phyloP scores from a whole-genome alignment of 2,113 vertebrate genomes.

The Dasyprocta punctata region DNA sequence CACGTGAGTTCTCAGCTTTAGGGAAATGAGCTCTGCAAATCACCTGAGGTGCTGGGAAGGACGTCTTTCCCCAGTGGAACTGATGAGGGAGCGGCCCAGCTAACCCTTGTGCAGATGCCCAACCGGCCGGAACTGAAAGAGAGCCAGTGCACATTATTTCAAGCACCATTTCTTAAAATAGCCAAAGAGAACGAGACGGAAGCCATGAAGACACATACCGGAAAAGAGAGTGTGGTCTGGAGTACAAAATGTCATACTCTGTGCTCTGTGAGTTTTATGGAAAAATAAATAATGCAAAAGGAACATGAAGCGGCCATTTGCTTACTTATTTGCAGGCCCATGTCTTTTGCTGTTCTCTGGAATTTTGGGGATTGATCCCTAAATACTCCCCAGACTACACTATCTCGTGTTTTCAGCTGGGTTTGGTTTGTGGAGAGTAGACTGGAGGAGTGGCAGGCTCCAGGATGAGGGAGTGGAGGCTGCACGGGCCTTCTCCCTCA shows the following conservation, averaged over 20 bases:
- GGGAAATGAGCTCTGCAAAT: background rate
- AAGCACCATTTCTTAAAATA: background rate
- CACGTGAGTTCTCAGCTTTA: background rate
- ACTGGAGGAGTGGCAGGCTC: too few relatives aligned
- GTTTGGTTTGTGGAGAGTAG: background rate
- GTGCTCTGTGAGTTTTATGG: background rate
- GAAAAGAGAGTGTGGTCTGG: background rate
- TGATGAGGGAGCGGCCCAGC: background rate
- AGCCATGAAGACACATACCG: fast-evolving
- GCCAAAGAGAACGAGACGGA: too few relatives aligned
- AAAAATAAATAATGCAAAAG: background rate
- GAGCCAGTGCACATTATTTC: fast-evolving
- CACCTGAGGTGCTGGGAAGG: background rate
- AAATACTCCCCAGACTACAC: background rate
- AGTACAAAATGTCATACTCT: background rate
- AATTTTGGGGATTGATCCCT: background rate
- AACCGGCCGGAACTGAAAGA: too few relatives aligned
- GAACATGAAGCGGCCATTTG: background rate
- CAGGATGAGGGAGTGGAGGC: fast-evolving
- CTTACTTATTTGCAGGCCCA: background rate
- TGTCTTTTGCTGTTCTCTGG: background rate
- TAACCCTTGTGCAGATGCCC: background rate
- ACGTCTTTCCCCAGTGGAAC: background rate
- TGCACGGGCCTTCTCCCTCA: background rate
- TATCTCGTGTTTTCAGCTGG: background rate